phyloP scores from a whole-genome alignment of 2,888 invertebrate species.

The Xylophagus ater region DNA sequence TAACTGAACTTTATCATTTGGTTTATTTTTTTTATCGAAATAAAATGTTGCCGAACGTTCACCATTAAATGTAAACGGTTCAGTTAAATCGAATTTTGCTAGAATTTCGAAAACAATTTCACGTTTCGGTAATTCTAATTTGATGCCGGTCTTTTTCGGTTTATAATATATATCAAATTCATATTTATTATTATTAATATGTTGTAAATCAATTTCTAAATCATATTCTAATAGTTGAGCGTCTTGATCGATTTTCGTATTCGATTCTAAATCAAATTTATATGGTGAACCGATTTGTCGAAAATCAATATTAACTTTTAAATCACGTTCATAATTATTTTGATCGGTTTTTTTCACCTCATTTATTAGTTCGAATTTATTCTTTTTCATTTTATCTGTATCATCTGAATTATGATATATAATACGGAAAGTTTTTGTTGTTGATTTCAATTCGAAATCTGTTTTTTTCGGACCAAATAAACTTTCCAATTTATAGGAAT shows the following conservation, averaged over 20 bases:
- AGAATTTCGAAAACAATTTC: constrained; percentile 51
- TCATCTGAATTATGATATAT: no score
- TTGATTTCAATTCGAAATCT: constrained; percentile 57
- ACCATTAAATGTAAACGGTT: no score
- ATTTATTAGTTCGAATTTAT: no score
- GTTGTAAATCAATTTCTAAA: constrained; percentile 59
- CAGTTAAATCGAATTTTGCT: constrained; percentile 48
- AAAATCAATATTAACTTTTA: constrained; percentile 56
- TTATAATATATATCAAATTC: constrained; percentile 55
- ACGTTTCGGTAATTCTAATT: constrained; percentile 56
- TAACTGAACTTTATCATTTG: constrained; percentile 54
- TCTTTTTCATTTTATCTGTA: no score
- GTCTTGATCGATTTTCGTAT: constrained; percentile 45
- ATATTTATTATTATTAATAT: constrained; percentile 59
- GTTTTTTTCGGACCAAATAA: constrained; percentile 58
- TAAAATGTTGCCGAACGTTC: constrained; percentile 55
- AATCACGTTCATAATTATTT: no score
- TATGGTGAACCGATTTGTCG: constrained; percentile 63
- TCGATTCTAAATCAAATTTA: constrained; percentile 60
- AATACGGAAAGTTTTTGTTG: constrained; percentile 60
- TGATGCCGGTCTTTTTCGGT: constrained; percentile 50
- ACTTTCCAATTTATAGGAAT: constrained; percentile 52
- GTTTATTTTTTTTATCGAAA: constrained; percentile 58
- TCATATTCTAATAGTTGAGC: constrained; percentile 51
- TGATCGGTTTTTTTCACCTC: no score